Conservation (phyloP, 2,888 invertebrate species). For the Pogonocherus hispidulus region DNA sequence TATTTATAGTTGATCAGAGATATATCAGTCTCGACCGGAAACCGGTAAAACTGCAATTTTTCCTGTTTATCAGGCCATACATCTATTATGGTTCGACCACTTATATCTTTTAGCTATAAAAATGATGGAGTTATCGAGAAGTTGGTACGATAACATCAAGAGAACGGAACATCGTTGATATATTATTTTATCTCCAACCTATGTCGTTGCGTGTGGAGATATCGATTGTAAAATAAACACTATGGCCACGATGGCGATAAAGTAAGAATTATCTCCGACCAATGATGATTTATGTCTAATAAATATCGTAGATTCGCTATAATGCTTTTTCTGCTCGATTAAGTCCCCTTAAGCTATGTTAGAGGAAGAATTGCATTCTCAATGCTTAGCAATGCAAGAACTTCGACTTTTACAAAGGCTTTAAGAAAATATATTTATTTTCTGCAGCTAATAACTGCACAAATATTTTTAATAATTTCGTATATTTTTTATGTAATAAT, state of each 20-base stretch:
- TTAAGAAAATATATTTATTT: slow-evolving; percentile 18
- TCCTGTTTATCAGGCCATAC: slow-evolving; percentile 20
- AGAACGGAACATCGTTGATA: slow-evolving; percentile 18
- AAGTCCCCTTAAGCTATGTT: not conserved
- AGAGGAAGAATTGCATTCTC: slow-evolving; percentile 3
- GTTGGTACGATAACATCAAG: slow-evolving; percentile 17
- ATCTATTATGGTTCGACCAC: slow-evolving; percentile 21
- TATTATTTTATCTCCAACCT: slow-evolving; percentile 25
- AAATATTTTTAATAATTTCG: not conserved
- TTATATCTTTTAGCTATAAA: slow-evolving; percentile 22
- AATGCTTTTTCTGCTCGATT: slow-evolving; percentile 1
- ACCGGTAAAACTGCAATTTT: slow-evolving; percentile 18
- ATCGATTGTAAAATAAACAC: slow-evolving; percentile 26
- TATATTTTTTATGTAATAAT: too few species aligned
- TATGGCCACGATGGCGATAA: slow-evolving; percentile 11
- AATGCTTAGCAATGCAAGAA: not conserved
- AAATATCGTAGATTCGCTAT: slow-evolving; percentile 5
- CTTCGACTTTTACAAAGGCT: slow-evolving; percentile 34
- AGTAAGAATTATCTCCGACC: slow-evolving; percentile 14
- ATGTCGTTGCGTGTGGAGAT: slow-evolving; percentile 24
- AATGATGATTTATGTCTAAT: slow-evolving; percentile 17
- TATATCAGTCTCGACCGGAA: slow-evolving; percentile 18
- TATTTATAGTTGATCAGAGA: slow-evolving; percentile 24
- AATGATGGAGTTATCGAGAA: slow-evolving; percentile 22
- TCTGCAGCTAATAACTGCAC: not conserved